phyloP scores from a whole-genome alignment of 2,113 vertebrate species.

The Nothobranchius furzeri region DNA sequence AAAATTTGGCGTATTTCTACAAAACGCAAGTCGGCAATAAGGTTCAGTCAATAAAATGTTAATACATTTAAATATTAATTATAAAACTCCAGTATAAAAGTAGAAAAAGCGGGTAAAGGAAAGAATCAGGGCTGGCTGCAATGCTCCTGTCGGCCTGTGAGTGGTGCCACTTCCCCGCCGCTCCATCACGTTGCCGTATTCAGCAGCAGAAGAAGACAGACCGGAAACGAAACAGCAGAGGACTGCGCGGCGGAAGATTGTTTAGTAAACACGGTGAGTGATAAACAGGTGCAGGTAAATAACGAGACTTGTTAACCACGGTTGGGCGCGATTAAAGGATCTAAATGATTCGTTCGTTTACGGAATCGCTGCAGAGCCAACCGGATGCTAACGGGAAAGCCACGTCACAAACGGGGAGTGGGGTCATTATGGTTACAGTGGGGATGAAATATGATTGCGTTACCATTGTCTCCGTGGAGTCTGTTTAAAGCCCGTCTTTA shows the following conservation, averaged over 20 bases:
- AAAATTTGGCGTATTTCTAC: no score
- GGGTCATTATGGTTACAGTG: neutral
- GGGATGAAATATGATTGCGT: no score
- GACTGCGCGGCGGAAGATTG: constrained; percentile 22
- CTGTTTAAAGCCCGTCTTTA: neutral
- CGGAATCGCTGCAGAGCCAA: no score
- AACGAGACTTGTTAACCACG: no score
- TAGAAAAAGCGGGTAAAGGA: no score
- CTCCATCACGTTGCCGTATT: fast-evolving
- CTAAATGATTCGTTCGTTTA: no score
- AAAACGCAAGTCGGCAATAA: no score
- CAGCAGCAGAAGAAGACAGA: constrained; percentile 33
- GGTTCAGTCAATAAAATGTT: no score
- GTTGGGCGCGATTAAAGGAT: no score
- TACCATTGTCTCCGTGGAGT: neutral
- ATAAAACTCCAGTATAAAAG: no score
- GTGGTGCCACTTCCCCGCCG: neutral
- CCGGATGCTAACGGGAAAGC: neutral
- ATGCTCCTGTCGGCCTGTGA: fast-evolving
- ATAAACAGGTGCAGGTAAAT: constrained; percentile 38
- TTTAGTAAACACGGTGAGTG: no score
- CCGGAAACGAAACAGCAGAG: constrained; percentile 58
- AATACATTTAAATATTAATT: no score
- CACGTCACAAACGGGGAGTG: constrained; percentile 15
- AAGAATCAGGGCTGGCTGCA: neutral